Conservation (phyloP, 2,797 vertebrate genomes). For the Serranus cabrilla region DNA sequence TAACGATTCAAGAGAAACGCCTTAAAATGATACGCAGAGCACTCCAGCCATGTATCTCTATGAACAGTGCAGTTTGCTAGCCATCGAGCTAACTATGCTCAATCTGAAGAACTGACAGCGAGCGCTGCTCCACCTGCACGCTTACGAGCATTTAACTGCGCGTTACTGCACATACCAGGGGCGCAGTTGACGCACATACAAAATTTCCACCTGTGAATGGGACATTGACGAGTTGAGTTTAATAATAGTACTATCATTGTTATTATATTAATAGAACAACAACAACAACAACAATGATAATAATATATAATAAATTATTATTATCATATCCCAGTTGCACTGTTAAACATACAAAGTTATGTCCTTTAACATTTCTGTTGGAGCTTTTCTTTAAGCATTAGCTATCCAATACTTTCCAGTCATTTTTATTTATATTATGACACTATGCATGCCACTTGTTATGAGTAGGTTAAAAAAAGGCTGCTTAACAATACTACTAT, state of each 20-base stretch:
- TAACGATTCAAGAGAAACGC: background rate
- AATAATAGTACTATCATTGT: too few species aligned
- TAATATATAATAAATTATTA: too few species aligned
- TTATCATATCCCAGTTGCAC: too few species aligned
- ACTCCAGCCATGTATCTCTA: background rate
- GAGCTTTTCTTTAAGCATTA: too few species aligned
- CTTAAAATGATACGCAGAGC: background rate
- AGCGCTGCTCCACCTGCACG: slow-evolving; percentile 53
- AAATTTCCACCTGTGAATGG: slow-evolving; percentile 6
- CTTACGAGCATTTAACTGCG: slow-evolving; percentile 63
- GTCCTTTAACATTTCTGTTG: too few species aligned
- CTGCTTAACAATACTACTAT: background rate
- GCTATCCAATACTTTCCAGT: too few species aligned
- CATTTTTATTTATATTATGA: background rate
- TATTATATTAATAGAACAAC: too few species aligned
- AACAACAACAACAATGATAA: background rate
- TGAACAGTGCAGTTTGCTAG: slow-evolving; percentile 24
- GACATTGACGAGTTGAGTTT: background rate
- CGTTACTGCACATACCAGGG: slow-evolving; percentile 55
- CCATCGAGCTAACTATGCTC: slow-evolving; percentile 64
- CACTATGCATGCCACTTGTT: background rate
- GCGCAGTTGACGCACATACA: slow-evolving; percentile 57
- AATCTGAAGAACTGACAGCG: slow-evolving; percentile 63
- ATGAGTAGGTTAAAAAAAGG: background rate
- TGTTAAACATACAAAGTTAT: too few species aligned